Evolutionary conservation across 2,888 invertebrate species (phyloP).

Genomic region (Diarsia rubi): DNA sequence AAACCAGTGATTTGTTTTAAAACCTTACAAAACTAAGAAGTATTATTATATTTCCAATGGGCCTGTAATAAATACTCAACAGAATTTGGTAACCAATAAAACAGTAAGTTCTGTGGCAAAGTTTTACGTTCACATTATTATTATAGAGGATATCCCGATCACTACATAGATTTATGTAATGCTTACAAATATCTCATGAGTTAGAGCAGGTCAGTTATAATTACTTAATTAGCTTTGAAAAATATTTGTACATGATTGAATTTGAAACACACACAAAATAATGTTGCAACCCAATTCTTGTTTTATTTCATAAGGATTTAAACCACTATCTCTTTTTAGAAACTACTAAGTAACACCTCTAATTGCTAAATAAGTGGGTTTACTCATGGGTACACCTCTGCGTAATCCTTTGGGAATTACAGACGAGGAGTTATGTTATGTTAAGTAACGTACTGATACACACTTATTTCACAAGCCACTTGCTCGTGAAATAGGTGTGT

Average conservation of each 20-base stretch:
- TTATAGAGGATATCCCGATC: neutral
- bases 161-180: conserved; percentile 3
- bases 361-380: neutral
- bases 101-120: neutral
- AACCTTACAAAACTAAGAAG: neutral
- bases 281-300: neutral
- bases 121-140: neutral
- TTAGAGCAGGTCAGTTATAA: conserved; percentile 5
- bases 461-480: too few relatives aligned
- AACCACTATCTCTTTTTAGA: neutral
- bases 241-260: neutral
- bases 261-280: neutral
- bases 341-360: neutral
- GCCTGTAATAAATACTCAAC: neutral
- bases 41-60: neutral
- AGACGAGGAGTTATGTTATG: too few relatives aligned
- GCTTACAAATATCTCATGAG: neutral
- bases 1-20: neutral
- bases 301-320: neutral
- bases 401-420: too few relatives aligned
- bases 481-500: too few relatives aligned
- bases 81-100: neutral
- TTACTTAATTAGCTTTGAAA: neutral
- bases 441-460: too few relatives aligned
- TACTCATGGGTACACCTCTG: too few relatives aligned